Conservation (phyloP, 2,888 invertebrate species). For the Phytoseiulus persimilis region DNA sequence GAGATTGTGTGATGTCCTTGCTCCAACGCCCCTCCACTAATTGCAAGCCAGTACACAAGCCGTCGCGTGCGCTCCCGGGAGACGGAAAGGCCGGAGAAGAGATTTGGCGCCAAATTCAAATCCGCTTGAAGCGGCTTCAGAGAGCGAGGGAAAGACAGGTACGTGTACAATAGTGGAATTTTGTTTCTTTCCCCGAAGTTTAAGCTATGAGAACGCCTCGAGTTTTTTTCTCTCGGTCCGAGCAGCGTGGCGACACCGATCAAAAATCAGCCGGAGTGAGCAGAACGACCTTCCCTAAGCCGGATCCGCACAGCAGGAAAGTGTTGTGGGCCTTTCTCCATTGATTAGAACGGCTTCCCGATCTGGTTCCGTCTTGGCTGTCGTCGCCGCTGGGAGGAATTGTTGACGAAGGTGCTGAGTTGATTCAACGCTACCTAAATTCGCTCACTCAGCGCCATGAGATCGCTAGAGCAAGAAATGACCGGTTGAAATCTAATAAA, state of each 20-base stretch:
- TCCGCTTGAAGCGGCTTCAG: no score
- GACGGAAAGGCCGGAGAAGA: no score
- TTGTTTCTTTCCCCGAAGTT: no score
- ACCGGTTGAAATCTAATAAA: not conserved
- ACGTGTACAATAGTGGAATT: no score
- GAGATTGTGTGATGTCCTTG: no score
- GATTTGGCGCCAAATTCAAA: no score
- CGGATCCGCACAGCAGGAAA: not conserved
- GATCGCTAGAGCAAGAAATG: not conserved
- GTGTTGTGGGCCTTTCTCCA: not conserved
- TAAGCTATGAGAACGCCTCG: no score
- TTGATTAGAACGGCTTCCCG: not conserved
- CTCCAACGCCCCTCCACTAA: no score
- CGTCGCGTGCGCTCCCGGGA: no score
- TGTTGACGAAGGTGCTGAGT: not conserved
- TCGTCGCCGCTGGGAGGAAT: not conserved
- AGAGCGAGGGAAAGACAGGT: no score
- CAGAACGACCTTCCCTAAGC: not conserved
- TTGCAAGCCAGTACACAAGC: no score
- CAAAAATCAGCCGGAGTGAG: not conserved
- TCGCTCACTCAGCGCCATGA: not conserved
- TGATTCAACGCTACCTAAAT: not conserved
- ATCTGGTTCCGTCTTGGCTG: not conserved
- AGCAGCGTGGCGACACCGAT: not conserved
- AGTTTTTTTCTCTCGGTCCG: not conserved